Percentiles rank a stretch among this genome's conserved stretches.
phyloP scores from a whole-genome alignment of 2,888 invertebrate genomes.

The Trissoscelio sp. region DNA sequence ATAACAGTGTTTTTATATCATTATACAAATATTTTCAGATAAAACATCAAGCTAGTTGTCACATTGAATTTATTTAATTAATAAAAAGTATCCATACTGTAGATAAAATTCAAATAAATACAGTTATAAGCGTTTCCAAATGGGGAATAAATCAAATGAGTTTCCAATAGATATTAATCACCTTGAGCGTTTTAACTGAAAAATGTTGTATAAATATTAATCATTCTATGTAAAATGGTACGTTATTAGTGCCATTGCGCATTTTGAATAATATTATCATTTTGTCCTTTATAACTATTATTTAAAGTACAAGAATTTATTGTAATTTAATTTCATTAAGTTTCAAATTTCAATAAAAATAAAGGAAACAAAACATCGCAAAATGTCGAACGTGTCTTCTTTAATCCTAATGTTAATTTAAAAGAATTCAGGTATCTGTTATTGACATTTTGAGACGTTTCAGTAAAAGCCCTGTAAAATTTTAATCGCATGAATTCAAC shows the following conservation, averaged over 20 bases:
- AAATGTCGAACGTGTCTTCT: not conserved
- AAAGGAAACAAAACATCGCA: not conserved
- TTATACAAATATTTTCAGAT: conserved; percentile 18
- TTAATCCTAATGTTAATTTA: not conserved
- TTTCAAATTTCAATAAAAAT: not conserved
- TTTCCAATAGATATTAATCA: too few species aligned
- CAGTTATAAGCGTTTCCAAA: too few species aligned
- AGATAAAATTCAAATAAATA: not conserved
- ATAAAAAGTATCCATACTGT: too few species aligned
- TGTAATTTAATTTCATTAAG: not conserved
- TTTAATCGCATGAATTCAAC: not conserved
- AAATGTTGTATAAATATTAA: conserved; percentile 1
- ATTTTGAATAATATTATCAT: conserved; percentile 5
- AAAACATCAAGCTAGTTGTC: conserved; percentile 7
- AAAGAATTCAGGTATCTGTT: not conserved
- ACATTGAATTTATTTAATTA: not conserved
- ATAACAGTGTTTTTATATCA: conserved; percentile 25
- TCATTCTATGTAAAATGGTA: conserved; percentile 3
- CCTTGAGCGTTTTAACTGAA: not conserved
- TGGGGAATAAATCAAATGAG: not conserved
- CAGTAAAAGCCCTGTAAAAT: conserved; percentile 1
- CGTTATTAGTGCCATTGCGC: conserved; percentile 10
- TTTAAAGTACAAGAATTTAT: not conserved
- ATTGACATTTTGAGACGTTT: conserved; percentile 6
- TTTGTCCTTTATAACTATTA: not conserved